phyloP scores from a whole-genome alignment of 2,888 invertebrate species.

The Chromoteleia sp. region DNA sequence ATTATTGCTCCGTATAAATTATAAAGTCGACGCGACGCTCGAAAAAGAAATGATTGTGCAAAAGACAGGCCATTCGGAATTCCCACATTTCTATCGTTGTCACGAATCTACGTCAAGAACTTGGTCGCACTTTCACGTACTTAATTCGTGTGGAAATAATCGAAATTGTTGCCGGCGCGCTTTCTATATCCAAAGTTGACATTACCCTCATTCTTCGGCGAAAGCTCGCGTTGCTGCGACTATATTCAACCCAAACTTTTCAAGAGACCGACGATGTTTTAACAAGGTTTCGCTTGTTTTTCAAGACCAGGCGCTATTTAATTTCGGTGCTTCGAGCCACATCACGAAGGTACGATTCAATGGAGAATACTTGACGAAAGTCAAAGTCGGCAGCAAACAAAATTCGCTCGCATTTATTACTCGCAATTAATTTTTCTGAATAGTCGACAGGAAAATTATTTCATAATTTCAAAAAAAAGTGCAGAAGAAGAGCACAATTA shows the following conservation, averaged over 20 bases:
- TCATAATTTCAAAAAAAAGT: slow-evolving; percentile 22
- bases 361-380: slow-evolving; percentile 16
- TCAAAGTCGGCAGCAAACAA: slow-evolving; percentile 27
- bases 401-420: slow-evolving; percentile 45
- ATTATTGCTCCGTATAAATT: neutral
- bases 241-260: slow-evolving; percentile 32
- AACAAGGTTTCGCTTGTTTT: slow-evolving; percentile 58
- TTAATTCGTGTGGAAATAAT: slow-evolving; percentile 24
- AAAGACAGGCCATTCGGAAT: slow-evolving; percentile 13
- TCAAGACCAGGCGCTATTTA: slow-evolving; percentile 42
- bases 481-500: slow-evolving; percentile 7
- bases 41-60: slow-evolving; percentile 9
- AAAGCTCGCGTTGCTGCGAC: neutral
- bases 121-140: neutral
- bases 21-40: no score
- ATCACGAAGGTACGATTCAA: slow-evolving; percentile 25
- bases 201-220: slow-evolving; percentile 9
- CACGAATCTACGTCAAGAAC: no score
- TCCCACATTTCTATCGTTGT: no score
- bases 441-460: slow-evolving; percentile 39
- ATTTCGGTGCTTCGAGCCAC: slow-evolving; percentile 28
- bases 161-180: slow-evolving; percentile 27
- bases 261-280: slow-evolving; percentile 27
- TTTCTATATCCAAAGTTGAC: slow-evolving; percentile 17
- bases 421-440: slow-evolving; percentile 46